Percentiles rank a stretch among this genome's conserved stretches.
Conservation (phyloP, 2,113 vertebrate genomes). For the Ariopsis seemanni region DNA sequence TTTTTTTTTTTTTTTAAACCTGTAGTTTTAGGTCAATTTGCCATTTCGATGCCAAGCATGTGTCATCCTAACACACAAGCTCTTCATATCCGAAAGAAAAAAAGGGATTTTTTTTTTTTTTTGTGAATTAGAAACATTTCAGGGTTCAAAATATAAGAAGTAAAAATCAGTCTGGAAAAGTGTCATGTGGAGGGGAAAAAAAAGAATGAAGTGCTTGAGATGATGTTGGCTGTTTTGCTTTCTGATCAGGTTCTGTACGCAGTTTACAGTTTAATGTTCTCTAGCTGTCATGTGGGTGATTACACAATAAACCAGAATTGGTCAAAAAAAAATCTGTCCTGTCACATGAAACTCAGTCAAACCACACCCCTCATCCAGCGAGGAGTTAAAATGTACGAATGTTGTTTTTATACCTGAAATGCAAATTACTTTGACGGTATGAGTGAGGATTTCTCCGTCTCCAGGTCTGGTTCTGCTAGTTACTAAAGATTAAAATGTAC, state of each 20-base stretch:
- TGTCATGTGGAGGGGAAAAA: not conserved
- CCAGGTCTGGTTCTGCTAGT: too few relatives aligned
- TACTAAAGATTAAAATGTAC: too few relatives aligned
- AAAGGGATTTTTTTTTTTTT: not conserved
- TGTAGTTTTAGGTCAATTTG: too few relatives aligned
- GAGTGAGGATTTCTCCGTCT: not conserved
- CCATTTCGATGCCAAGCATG: not conserved
- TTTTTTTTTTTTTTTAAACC: not conserved
- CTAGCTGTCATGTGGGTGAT: not conserved
- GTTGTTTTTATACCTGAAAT: too few relatives aligned
- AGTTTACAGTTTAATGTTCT: not conserved
- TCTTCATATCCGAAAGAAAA: not conserved
- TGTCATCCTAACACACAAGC: not conserved
- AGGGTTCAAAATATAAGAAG: not conserved
- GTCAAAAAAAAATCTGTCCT: not conserved
- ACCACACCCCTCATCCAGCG: not conserved
- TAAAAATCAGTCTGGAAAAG: not conserved
- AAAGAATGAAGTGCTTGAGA: slow-evolving; percentile 16
- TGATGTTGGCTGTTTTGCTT: slow-evolving; percentile 29
- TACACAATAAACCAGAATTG: not conserved
- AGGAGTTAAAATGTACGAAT: not conserved
- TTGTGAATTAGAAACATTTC: not conserved
- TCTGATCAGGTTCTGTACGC: slow-evolving; percentile 21
- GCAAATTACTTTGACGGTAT: too few relatives aligned
- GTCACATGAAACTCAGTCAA: not conserved